phyloP scores from a whole-genome alignment of 53 echinoderm and acorn worm genomes.

The Paracentrotus lividus region DNA sequence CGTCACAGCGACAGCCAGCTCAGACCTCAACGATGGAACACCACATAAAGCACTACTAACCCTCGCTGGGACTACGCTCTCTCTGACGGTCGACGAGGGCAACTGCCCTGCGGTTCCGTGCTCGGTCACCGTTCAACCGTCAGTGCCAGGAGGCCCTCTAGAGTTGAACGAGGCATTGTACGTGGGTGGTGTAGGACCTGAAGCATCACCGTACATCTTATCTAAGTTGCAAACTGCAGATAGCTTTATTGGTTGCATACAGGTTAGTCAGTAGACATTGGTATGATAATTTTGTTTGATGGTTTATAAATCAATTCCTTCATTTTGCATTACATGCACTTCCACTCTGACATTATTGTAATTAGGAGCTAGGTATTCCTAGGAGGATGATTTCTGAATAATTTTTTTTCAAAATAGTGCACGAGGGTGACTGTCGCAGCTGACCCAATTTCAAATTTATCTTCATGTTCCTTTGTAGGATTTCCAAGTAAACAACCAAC shows the following conservation, averaged over 20 bases:
- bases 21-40: conserved; percentile 78
- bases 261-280: no score
- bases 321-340: no score
- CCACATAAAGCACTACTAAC: conserved; percentile 81
- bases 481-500: conserved; percentile 71
- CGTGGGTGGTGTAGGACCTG: conserved; percentile 90
- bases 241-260: conserved; percentile 92
- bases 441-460: background rate
- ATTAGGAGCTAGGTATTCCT: no score
- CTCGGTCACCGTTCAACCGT: conserved; percentile 72
- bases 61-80: conserved; percentile 71
- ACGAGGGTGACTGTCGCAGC: no score
- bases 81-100: conserved; percentile 86
- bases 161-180: conserved; percentile 86
- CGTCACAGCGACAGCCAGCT: conserved; percentile 67
- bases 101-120: conserved; percentile 76
- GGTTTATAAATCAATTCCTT: no score
- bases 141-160: conserved; percentile 73
- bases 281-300: no score
- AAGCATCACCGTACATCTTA: conserved; percentile 86
- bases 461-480: conserved; percentile 67
- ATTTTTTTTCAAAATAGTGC: no score
- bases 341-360: no score
- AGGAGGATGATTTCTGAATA: no score
- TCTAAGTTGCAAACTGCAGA: conserved; percentile 83